Base-by-base conservation (phyloP, 2,888 invertebrate species). In the Pterobdella sp. region DNA sequence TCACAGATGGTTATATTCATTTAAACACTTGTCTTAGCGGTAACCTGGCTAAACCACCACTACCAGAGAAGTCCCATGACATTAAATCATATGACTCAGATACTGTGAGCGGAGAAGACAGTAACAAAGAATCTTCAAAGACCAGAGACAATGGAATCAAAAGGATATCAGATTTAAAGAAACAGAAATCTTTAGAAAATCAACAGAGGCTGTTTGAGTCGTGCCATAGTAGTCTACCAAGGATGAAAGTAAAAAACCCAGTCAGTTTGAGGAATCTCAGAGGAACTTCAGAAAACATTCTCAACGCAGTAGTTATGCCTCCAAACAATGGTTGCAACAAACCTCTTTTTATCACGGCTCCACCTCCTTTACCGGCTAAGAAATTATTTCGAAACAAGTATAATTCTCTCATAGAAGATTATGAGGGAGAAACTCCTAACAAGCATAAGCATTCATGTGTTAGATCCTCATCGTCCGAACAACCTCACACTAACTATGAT, bases 1-100 rank as follows among this genome's bases (percentile, higher is more conserved):
- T 56, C n/a, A 22, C 60, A n/a, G 60, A 56, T 56, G 60, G 60
- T 3, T 56, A 56, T n/a, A 56, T 56, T 26, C 60, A 56, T 26
- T 56, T 56, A 26, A 56, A 56, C 60, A 56, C 60, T 56, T 56
- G 60, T 22, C n/a, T 56, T 3, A 56, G 60, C 26, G 60, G 60
- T 3, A 56, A 56, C 26, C 4, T 56, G 3, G 7, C 14, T 26
- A 56, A 56, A n/a, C 60, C 60, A 14, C 60, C 60, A 22, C 60
- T 56, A 26, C 60, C 60, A 4, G 60, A 56, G 26, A 56, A 22
- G n/a, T n/a, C n/a, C n/a, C n/a, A n/a, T n/a, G n/a, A n/a, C n/a
- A n/a, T n/a, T n/a, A n/a, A n/a, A n/a, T n/a, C n/a, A n/a, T n/a
- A n/a, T n/a, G n/a, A n/a, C n/a, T n/a, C n/a, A n/a, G n/a, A n/a